A percentile compares a stretch with the other conserved stretches of the same genome.
phyloP scores from a whole-genome alignment of 2,888 invertebrate species.

The Pachliopta kotzebuea region DNA sequence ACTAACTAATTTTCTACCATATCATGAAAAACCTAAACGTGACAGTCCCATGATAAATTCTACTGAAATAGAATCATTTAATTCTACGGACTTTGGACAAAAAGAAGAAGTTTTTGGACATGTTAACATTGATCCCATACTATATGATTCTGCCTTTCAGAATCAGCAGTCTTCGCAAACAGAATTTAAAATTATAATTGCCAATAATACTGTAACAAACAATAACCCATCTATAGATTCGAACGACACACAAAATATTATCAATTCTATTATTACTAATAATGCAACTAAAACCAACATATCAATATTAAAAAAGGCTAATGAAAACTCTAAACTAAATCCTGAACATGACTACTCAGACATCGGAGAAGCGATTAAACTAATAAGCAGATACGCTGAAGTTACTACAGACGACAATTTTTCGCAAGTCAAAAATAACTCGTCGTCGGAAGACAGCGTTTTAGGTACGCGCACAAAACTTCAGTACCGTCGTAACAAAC shows the following conservation, averaged over 20 bases:
- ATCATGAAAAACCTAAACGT: conserved; percentile 70
- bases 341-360: conserved; percentile 74
- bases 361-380: conserved; percentile 73
- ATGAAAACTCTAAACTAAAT: conserved; percentile 62
- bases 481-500: conserved; percentile 67
- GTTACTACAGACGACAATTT: conserved; percentile 74
- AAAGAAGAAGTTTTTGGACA: conserved; percentile 71
- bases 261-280: conserved; percentile 33
- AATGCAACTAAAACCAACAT: conserved; percentile 35
- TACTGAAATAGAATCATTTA: conserved; percentile 45
- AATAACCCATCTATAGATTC: conserved; percentile 20
- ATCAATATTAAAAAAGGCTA: conserved; percentile 50
- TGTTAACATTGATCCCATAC: conserved; percentile 66
- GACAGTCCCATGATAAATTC: conserved; percentile 58
- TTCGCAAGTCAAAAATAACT: conserved; percentile 60
- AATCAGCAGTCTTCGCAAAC: conserved; percentile 38
- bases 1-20: conserved; percentile 52
- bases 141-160: conserved; percentile 50
- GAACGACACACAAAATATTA: conserved; percentile 20
- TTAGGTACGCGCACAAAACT: conserved; percentile 71
- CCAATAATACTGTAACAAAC: conserved; percentile 29
- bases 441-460: conserved; percentile 58
- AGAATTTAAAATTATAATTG: conserved; percentile 33
- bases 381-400: conserved; percentile 74
- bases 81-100: conserved; percentile 61